phyloP scores from a whole-genome alignment of 2,797 vertebrate species.

The Cossypha polioptera region DNA sequence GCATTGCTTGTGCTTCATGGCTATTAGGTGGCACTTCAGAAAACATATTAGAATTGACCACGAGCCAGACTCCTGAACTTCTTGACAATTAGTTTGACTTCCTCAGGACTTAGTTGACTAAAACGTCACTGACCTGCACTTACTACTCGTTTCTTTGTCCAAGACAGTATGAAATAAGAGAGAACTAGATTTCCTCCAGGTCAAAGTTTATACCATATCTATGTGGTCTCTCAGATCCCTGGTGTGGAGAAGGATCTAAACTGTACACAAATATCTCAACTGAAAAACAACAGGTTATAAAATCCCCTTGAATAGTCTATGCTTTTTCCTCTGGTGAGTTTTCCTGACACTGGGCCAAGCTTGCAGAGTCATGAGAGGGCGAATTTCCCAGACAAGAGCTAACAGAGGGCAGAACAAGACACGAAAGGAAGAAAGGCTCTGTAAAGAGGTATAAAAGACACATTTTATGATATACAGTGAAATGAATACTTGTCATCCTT shows the following conservation, averaged over 20 bases:
- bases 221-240: background rate
- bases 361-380: background rate
- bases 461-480: background rate
- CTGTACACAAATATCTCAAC: background rate
- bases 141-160: background rate
- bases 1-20: background rate
- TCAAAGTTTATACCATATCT: background rate
- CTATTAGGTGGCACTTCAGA: background rate
- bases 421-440: background rate
- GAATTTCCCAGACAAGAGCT: background rate
- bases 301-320: fast-evolving
- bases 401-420: background rate
- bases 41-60: background rate
- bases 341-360: background rate
- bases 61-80: background rate
- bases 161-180: background rate
- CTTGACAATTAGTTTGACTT: background rate
- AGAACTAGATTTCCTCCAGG: background rate
- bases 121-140: background rate
- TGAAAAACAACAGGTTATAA: background rate
- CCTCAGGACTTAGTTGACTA: background rate
- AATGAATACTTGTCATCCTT: background rate
- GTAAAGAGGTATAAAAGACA: background rate
- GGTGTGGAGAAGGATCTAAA: background rate
- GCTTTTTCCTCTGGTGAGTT: background rate